These are phyloP conservation scores for Coremacera marginata DNA, from an alignment of 2,888 invertebrate genomes.

Conservation along the genomic window DNA sequence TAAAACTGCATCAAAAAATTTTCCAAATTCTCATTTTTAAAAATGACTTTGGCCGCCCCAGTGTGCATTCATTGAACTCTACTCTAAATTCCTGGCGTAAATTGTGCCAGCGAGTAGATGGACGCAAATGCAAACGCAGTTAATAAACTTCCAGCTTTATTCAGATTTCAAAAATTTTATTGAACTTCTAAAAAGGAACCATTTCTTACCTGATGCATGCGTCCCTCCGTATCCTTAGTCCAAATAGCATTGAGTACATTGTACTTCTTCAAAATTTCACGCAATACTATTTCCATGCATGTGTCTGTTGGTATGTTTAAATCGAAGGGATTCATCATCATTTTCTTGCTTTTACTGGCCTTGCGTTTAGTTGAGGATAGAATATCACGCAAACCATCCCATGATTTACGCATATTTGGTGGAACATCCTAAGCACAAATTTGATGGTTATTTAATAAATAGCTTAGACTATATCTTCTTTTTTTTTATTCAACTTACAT, in stretches of 20 bases:
- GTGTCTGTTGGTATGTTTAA: constrained; percentile 55
- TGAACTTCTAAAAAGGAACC: neutral
- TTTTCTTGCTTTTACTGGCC: constrained; percentile 42
- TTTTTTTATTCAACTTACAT: constrained; percentile 33
- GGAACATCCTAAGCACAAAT: constrained; percentile 35
- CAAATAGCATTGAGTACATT: constrained; percentile 73
- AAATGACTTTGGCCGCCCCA: too few relatives aligned
- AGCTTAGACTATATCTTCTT: neutral
- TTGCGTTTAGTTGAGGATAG: constrained; percentile 49
- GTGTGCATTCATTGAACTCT: too few relatives aligned
- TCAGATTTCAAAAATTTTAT: too few relatives aligned
- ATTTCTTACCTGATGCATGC: constrained; percentile 69
- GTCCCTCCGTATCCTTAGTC: constrained; percentile 71
- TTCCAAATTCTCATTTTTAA: too few relatives aligned
- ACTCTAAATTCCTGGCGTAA: too few relatives aligned
- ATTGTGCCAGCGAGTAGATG: too few relatives aligned
- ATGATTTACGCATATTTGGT: constrained; percentile 47
- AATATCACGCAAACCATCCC: constrained; percentile 49
- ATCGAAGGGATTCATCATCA: constrained; percentile 20
- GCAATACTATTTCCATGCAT: constrained; percentile 69
- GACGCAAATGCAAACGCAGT: too few relatives aligned
- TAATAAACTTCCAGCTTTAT: too few relatives aligned
- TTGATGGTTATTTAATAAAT: neutral
- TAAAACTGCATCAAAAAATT: too few relatives aligned
- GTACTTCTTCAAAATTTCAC: constrained; percentile 71